Evolutionary conservation across 2,888 invertebrate species (phyloP), one percentile per base, ranked within the genome.

Genomic region (Aphelenchoides bicaudatus): DNA sequence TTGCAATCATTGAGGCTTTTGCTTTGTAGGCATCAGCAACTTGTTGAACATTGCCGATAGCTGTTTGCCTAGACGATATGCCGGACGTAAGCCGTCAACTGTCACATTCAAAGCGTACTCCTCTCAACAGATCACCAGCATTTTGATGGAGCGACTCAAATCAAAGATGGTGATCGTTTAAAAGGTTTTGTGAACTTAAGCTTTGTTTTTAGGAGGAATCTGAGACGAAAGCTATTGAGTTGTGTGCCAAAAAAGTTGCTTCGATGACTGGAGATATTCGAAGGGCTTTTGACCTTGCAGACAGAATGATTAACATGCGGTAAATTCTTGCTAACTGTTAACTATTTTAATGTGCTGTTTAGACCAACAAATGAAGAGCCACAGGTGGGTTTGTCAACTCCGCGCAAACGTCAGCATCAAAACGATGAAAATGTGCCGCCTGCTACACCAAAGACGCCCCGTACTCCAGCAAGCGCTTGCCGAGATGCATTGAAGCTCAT

Each of bases 241-340:
- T 96, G 82, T 85, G 96, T 69, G 92, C 96, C 46, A 88, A 87
- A 72, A 96, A 96, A 83, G 89, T 96, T 19, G 88, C 94, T 0
- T 88, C 93, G 0, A 85, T 91, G 50, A 91, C 92, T 8, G 96
- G 98, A 0, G 98, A 98, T 80, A 88, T 92, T 71, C 84, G 98
- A 54, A 86, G 90, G 79, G 96, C 96, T 0, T 81, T 98, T 57
- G 92, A 19, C 21, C 10, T 43, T 6, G 23, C 23, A 19, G 43
- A 43, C 43, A 25, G 25, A 25, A 43, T 43, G 43, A 43, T 43
- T 21, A 39, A 39, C 10, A 51, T 34, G 39, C 51, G 34, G 51
- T 51, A 55, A 55, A 19, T 55, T 37, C 25, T 31, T 25, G 48
- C 13, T 8, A 21, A n/a, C 21, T 43, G 23, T 43, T 43, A 19